Evolutionary conservation across 2,888 invertebrate species (phyloP).

Genomic region (Lasioglossum figueresi): DNA sequence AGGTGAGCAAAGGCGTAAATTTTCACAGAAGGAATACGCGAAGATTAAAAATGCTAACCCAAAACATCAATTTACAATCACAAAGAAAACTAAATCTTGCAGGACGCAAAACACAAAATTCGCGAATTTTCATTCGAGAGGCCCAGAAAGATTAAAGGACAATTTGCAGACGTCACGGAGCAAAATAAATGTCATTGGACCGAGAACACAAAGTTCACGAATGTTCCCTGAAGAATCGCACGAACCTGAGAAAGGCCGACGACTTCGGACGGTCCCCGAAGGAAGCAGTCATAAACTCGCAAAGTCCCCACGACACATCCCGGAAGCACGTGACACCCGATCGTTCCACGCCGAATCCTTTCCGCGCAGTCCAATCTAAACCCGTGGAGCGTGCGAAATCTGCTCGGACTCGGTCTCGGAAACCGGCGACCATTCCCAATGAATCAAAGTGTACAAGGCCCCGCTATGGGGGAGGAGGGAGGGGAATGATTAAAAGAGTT

Average conservation of each 20-base stretch:
- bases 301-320: not conserved
- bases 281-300: not conserved
- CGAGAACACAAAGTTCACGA: not conserved
- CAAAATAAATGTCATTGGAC: not conserved
- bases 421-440: not conserved
- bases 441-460: not conserved
- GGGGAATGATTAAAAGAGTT: not conserved
- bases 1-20: too few relatives aligned
- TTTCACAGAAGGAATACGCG: too few relatives aligned
- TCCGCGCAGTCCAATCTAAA: not conserved
- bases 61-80: too few relatives aligned
- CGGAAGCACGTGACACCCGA: not conserved
- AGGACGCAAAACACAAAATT: too few relatives aligned
- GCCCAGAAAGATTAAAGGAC: too few relatives aligned
- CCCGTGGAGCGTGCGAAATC: not conserved
- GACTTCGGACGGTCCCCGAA: not conserved
- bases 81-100: too few relatives aligned
- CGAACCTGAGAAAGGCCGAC: not conserved
- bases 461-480: not conserved
- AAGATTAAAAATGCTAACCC: too few relatives aligned
- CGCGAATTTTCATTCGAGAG: too few relatives aligned
- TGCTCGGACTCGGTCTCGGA: not conserved
- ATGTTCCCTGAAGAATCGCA: not conserved
- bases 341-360: not conserved
- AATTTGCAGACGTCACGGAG: too few relatives aligned